A percentile compares a stretch with the other conserved stretches of the same genome.
These are phyloP conservation scores for Anguilla anguilla DNA, from an alignment of 2,797 vertebrate species.

Conservation along the genomic window DNA sequence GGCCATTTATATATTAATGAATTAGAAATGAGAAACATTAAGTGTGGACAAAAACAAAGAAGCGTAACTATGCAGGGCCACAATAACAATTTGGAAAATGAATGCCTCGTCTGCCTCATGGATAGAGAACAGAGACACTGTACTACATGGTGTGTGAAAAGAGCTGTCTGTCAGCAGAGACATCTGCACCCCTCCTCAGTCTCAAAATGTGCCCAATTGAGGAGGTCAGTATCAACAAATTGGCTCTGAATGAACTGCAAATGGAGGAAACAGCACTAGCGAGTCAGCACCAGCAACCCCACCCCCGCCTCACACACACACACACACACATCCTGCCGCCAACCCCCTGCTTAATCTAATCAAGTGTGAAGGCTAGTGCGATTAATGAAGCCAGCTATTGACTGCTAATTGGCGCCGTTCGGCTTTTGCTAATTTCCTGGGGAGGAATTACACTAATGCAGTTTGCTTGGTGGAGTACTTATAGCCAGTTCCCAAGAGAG, in stretches of 20 bases:
- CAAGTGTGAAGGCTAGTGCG: constrained; percentile 83
- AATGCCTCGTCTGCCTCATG: not conserved
- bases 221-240: constrained; percentile 75
- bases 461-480: constrained; percentile 85
- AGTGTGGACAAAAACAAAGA: not conserved
- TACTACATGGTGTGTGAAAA: not conserved
- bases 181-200: constrained; percentile 40
- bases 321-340: constrained; percentile 55
- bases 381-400: constrained; percentile 87
- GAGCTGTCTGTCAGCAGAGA: not conserved
- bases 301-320: constrained; percentile 22
- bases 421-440: constrained; percentile 85
- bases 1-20: not conserved
- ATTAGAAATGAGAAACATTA: not conserved
- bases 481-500: constrained; percentile 76
- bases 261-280: constrained; percentile 76
- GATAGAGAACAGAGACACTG: not conserved
- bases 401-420: constrained; percentile 86
- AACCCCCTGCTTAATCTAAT: constrained; percentile 76
- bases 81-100: not conserved
- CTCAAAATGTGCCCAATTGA: constrained; percentile 58
- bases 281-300: constrained; percentile 71
- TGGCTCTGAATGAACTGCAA: constrained; percentile 71
- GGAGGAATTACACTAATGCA: constrained; percentile 85
- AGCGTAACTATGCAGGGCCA: not conserved